Conservation (phyloP, 2,113 vertebrate genomes). For the Isichthys henryi region DNA sequence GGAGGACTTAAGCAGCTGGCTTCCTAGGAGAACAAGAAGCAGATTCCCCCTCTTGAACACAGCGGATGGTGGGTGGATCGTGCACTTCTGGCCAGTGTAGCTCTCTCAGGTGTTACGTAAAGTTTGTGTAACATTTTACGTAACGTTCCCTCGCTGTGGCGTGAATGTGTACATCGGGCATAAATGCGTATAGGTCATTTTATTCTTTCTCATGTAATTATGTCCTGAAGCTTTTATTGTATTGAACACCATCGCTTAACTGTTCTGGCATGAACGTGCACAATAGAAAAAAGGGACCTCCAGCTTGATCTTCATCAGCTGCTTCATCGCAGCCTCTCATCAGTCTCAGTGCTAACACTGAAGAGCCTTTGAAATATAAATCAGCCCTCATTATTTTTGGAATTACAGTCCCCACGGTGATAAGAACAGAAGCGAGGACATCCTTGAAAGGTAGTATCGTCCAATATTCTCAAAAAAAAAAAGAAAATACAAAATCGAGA, state of each 20-base stretch:
- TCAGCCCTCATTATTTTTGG: slow-evolving; percentile 55
- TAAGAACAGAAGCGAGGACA: slow-evolving; percentile 58
- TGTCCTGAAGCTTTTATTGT: neutral
- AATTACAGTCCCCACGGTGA: slow-evolving; percentile 62
- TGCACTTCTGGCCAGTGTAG: neutral
- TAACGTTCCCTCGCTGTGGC: neutral
- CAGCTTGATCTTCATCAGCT: slow-evolving; percentile 33
- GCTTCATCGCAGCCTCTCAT: slow-evolving; percentile 41
- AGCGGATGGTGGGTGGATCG: neutral
- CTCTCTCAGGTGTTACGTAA: neutral
- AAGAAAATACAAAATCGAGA: slow-evolving; percentile 15
- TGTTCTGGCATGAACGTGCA: slow-evolving; percentile 2
- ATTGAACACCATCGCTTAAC: neutral
- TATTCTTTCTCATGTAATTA: neutral
- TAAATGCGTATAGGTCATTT: neutral
- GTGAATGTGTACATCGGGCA: neutral
- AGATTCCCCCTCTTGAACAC: neutral
- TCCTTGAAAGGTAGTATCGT: slow-evolving; percentile 60
- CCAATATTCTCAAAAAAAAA: slow-evolving; percentile 40
- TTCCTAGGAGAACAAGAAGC: neutral
- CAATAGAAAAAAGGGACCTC: slow-evolving; percentile 30
- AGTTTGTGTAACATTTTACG: neutral
- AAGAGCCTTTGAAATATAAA: slow-evolving; percentile 52
- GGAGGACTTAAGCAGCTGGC: neutral
- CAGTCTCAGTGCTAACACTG: slow-evolving; percentile 33